phyloP scores from a whole-genome alignment of 1,140 invertebrate species.

The Armadillidium nasatum region DNA sequence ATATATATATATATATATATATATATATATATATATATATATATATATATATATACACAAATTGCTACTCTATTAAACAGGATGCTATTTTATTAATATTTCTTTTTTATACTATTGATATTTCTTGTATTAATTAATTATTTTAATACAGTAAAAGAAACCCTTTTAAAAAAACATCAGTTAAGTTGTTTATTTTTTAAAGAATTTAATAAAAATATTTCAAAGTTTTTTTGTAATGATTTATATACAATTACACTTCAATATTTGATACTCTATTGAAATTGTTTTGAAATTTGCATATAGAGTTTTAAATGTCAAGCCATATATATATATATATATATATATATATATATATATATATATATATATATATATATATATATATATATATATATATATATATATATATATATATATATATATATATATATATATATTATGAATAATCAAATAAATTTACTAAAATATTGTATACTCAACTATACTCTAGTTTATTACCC shows the following conservation, averaged over 20 bases:
- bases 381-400: slow-evolving; percentile 6
- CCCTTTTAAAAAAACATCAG: not conserved
- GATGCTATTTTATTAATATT: too few species aligned
- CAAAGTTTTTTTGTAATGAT: not conserved
- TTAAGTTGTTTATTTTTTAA: not conserved
- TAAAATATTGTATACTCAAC: too few species aligned
- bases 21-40: too few species aligned
- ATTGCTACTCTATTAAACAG: too few species aligned
- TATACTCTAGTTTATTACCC: too few species aligned
- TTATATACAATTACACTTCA: not conserved
- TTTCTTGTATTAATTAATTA: too few species aligned
- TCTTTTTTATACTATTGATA: too few species aligned
- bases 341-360: slow-evolving; percentile 6
- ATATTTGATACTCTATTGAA: not conserved
- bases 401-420: not conserved
- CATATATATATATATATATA: not conserved
- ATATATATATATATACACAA: too few species aligned
- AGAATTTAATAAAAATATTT: not conserved
- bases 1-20: too few species aligned
- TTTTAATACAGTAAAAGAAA: too few species aligned
- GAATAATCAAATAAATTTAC: not conserved
- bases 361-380: slow-evolving; percentile 6
- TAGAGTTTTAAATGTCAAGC: not conserved
- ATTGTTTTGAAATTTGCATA: not conserved
- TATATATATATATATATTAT: not conserved